Evolutionary conservation across 1,140 invertebrate genomes (phyloP), one percentile per base, ranked within the genome.

Genomic region (Drosophila pallidifrons): DNA sequence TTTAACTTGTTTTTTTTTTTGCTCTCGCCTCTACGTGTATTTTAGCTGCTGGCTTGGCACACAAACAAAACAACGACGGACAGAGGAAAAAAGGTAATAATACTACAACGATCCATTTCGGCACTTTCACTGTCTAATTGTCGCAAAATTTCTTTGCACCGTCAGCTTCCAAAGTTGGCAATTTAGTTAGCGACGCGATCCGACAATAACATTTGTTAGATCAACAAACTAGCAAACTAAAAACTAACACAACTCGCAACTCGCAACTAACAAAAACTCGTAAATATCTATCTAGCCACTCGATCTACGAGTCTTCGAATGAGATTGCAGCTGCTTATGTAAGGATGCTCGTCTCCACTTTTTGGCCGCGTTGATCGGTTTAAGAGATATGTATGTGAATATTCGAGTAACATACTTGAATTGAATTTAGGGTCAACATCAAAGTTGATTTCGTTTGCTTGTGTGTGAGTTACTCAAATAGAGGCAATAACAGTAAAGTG

Each of bases 61-160:
- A 78, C 30, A 38, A 63, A 35, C 41, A 4, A 32, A 38, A 8
- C 35, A 10, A 38, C 7, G 20, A 25, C 20, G 20, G 20, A 25
- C 20, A 25, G 20, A 25, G 20, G 20, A 8, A 38, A 38, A 35
- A 35, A 70, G 49, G 43, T 69, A 72, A 51, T 73, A 80, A 80
- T 71, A 65, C 74, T 75, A 43, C 80, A 59, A 47, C 75, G 65
- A 75, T 79, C 60, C 80, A 82, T 75, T 85, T 85, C 47, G 75
- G 68, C 75, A 86, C 82, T 86, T 86, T 86, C 82, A 88, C 82
- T 86, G 76, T 49, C 76, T 86, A 86, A 86, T 86, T 86, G 82
- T 86, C 83, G 83, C 82, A 60, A 87, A 81, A 70, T 83, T 82
- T 79, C 78, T 70, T 71, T 65, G 61, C 64, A 54, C 67, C 45